A percentile compares a stretch with the other conserved stretches of the same genome.
Conservation (phyloP, 1,140 invertebrate species). For the Aphis craccivora region DNA sequence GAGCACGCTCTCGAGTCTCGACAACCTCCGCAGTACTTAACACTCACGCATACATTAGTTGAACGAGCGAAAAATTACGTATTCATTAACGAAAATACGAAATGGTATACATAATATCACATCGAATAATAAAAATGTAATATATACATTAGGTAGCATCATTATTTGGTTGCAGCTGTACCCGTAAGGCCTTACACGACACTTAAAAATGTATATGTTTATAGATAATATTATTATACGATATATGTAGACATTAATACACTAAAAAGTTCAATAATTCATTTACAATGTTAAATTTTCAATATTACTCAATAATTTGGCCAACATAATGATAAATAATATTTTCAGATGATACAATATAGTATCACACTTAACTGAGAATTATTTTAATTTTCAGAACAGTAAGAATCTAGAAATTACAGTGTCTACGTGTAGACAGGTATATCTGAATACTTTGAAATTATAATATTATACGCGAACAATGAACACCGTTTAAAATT, state of each 20-base stretch:
- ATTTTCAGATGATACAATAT: no score
- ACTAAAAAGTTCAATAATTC: not conserved
- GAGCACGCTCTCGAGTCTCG: conserved; percentile 19
- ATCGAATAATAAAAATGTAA: not conserved
- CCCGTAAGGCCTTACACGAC: no score
- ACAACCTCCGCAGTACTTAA: not conserved
- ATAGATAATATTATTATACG: not conserved
- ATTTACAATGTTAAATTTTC: not conserved
- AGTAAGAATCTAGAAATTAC: no score
- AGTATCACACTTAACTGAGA: no score
- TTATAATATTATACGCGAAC: not conserved
- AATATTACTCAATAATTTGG: not conserved
- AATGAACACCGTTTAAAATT: not conserved
- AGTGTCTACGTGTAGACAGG: no score
- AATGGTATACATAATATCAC: conserved; percentile 7
- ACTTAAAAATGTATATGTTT: no score
- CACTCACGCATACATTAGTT: no score
- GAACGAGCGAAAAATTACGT: not conserved
- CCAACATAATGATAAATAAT: not conserved
- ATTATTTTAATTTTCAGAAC: no score
- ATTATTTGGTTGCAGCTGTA: not conserved
- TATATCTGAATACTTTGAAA: no score
- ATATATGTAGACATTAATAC: not conserved
- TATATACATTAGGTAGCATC: not conserved
- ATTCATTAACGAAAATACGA: conserved; percentile 31